phyloP scores from a whole-genome alignment of 2,888 invertebrate genomes.

The Odontocolon sp. region DNA sequence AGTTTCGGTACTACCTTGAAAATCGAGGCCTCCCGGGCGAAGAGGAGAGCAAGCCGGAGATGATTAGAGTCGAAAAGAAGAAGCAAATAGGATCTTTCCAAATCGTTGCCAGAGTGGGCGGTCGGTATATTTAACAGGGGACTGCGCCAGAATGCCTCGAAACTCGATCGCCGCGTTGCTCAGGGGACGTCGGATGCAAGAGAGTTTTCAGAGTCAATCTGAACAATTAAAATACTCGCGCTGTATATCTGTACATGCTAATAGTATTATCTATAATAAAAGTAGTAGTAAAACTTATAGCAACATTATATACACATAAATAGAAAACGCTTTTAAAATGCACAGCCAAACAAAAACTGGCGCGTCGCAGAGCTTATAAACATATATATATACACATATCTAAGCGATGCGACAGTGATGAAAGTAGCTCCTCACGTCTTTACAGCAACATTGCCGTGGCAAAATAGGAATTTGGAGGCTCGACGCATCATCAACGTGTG shows the following conservation, averaged over 20 bases:
- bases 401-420: neutral
- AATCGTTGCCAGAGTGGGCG: slow-evolving; percentile 15
- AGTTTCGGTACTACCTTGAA: too few relatives aligned
- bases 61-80: slow-evolving; percentile 2
- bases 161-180: slow-evolving; percentile 7
- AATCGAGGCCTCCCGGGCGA: neutral
- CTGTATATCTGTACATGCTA: too few relatives aligned
- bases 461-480: slow-evolving; percentile 58
- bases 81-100: neutral
- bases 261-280: too few relatives aligned
- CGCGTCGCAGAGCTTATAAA: neutral
- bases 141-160: slow-evolving; percentile 11
- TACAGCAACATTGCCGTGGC: neutral
- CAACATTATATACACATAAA: too few relatives aligned
- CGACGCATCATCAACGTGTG: slow-evolving; percentile 34
- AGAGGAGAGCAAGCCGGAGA: neutral
- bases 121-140: slow-evolving; percentile 15
- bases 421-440: slow-evolving; percentile 28
- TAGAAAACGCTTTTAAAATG: too few relatives aligned
- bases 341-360: neutral
- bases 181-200: neutral
- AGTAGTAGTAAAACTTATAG: too few relatives aligned
- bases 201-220: neutral
- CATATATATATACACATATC: too few relatives aligned
- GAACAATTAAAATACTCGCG: neutral